Conservation (phyloP, 2,113 vertebrate species). For the Cygnus buccinator region DNA sequence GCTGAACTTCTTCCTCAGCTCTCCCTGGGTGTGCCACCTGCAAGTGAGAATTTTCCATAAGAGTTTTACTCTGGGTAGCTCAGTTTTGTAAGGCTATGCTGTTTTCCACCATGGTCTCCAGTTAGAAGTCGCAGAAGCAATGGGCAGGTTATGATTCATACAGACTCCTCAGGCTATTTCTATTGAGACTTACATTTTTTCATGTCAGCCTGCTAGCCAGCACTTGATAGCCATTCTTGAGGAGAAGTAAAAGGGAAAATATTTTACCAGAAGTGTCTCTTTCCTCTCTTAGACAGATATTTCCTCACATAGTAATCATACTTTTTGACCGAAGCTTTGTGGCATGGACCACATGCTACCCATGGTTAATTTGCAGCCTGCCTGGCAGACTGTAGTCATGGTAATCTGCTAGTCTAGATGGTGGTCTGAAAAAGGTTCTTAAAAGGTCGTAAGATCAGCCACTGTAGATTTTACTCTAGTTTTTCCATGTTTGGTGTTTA, state of each 20-base stretch:
- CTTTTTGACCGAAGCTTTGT: not conserved
- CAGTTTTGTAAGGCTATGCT: not conserved
- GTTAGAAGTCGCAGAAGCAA: not conserved
- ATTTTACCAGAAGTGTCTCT: not conserved
- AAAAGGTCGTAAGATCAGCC: not conserved
- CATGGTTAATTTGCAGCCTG: not conserved
- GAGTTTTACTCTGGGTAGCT: not conserved
- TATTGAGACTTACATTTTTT: not conserved
- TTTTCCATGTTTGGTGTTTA: not conserved
- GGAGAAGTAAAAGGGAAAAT: not conserved
- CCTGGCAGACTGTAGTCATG: not conserved
- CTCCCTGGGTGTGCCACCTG: not conserved
- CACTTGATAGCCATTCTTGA: not conserved
- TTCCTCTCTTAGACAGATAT: not conserved
- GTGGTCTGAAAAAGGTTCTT: not conserved
- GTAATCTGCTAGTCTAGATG: not conserved
- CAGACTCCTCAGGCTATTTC: not conserved
- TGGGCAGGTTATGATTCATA: not conserved
- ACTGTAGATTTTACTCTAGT: not conserved
- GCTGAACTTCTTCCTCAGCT: not conserved
- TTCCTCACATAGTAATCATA: rapidly evolving
- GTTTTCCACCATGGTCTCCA: not conserved
- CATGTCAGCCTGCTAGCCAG: not conserved
- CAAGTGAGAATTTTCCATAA: not conserved
- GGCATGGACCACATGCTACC: not conserved